Evolutionary conservation across 2,113 vertebrate species (phyloP).

Genomic region (Phycodurus eques): DNA sequence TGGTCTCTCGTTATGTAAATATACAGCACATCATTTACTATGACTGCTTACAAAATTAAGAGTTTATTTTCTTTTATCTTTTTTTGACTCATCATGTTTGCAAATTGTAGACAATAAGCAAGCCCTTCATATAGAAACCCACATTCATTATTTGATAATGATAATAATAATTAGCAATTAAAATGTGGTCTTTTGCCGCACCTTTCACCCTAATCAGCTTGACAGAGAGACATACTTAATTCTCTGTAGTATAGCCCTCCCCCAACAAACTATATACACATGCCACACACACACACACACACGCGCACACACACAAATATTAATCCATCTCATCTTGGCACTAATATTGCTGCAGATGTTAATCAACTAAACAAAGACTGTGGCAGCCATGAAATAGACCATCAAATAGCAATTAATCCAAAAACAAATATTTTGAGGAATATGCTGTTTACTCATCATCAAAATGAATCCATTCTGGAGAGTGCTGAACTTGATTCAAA

Average conservation of each 20-base stretch:
- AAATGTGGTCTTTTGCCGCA: constrained; percentile 64
- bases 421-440: not conserved
- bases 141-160: constrained; percentile 49
- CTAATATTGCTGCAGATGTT: constrained; percentile 13
- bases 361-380: constrained; percentile 18
- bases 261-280: constrained; percentile 10
- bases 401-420: not conserved
- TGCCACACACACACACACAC: constrained; percentile 14
- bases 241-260: constrained; percentile 37
- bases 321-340: constrained; percentile 36
- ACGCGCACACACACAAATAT: constrained; percentile 4
- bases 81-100: constrained; percentile 11
- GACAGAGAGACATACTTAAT: constrained; percentile 54
- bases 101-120: not conserved
- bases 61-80: not conserved
- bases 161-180: constrained; percentile 80
- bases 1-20: not conserved
- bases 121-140: constrained; percentile 4
- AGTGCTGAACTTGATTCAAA: no score
- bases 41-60: not conserved
- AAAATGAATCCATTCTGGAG: no score
- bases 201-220: constrained; percentile 67
- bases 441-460: not conserved
- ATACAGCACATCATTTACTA: not conserved
- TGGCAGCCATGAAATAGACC: not conserved